Percentiles rank a stretch among this genome's conserved stretches.
Evolutionary conservation across 2,113 vertebrate genomes (phyloP).

Genomic region (Myrmecobius fasciatus): DNA sequence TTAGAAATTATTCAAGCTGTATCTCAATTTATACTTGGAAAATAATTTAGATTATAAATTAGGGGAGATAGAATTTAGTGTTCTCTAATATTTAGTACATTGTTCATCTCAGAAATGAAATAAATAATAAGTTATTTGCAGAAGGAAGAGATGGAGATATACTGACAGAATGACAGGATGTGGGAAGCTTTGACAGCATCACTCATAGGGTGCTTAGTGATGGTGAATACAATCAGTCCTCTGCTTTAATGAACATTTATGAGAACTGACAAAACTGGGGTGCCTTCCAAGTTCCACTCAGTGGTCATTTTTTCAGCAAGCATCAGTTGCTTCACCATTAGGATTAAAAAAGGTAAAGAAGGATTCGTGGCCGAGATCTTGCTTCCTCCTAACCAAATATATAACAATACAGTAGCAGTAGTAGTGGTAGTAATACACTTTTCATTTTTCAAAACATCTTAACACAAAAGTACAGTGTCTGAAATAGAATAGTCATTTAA

Average conservation of each 20-base stretch:
- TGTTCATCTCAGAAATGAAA: not conserved
- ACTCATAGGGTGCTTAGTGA: fast-evolving
- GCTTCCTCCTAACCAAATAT: not conserved
- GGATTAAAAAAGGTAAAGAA: not conserved
- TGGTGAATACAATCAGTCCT: not conserved
- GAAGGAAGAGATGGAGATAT: not conserved
- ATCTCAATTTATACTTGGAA: not conserved
- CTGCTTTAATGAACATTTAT: not conserved
- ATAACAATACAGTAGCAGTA: not conserved
- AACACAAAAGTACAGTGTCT: not conserved
- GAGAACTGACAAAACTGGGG: not conserved
- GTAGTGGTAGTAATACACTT: not conserved
- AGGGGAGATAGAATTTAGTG: not conserved
- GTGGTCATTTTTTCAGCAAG: not conserved
- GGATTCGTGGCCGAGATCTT: not conserved
- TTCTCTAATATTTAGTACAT: not conserved
- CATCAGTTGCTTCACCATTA: not conserved
- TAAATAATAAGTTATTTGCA: not conserved
- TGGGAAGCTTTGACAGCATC: not conserved
- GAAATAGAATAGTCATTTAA: not conserved
- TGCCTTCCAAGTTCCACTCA: not conserved
- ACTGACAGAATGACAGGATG: not conserved
- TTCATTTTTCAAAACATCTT: not conserved
- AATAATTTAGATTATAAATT: not conserved
- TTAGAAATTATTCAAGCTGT: not conserved